phyloP scores from a whole-genome alignment of 2,888 invertebrate species.

The Chrysolina haemoptera region DNA sequence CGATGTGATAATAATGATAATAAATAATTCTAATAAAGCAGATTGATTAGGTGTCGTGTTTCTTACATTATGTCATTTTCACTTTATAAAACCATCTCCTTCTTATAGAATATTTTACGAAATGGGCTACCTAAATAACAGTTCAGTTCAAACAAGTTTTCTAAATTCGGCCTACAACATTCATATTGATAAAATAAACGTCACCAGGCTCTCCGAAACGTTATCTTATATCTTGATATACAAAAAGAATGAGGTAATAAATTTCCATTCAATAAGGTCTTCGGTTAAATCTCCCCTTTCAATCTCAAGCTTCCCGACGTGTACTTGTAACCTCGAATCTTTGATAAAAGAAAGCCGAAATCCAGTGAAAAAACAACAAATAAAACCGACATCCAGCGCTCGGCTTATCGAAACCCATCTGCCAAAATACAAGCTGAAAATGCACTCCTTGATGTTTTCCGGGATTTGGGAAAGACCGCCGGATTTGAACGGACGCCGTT shows the following conservation, averaged over 20 bases:
- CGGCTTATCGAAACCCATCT: slow-evolving; percentile 49
- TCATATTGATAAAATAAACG: slow-evolving; percentile 28
- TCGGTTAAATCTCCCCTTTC: slow-evolving; percentile 22
- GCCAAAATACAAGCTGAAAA: slow-evolving; percentile 53
- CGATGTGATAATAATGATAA: too few relatives aligned
- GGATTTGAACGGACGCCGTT: slow-evolving; percentile 31
- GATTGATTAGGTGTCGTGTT: too few relatives aligned
- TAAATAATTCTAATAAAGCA: too few relatives aligned
- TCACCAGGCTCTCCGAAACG: slow-evolving; percentile 12
- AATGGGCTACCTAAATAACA: background rate
- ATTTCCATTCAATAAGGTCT: slow-evolving; percentile 34
- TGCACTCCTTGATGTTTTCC: slow-evolving; percentile 52
- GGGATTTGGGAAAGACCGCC: slow-evolving; percentile 45
- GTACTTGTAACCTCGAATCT: slow-evolving; percentile 22
- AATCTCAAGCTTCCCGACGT: slow-evolving; percentile 16
- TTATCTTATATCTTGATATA: slow-evolving; percentile 25
- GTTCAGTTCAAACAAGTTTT: background rate
- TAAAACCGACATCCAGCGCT: slow-evolving; percentile 37
- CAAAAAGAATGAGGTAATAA: slow-evolving; percentile 32
- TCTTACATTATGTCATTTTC: too few relatives aligned
- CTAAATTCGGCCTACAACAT: background rate
- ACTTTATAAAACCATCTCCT: too few relatives aligned
- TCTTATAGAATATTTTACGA: too few relatives aligned
- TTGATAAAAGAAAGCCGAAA: slow-evolving; percentile 41
- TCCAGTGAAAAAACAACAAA: slow-evolving; percentile 53